phyloP scores from a whole-genome alignment of 2,888 invertebrate genomes.

The Antheraea yamamai region DNA sequence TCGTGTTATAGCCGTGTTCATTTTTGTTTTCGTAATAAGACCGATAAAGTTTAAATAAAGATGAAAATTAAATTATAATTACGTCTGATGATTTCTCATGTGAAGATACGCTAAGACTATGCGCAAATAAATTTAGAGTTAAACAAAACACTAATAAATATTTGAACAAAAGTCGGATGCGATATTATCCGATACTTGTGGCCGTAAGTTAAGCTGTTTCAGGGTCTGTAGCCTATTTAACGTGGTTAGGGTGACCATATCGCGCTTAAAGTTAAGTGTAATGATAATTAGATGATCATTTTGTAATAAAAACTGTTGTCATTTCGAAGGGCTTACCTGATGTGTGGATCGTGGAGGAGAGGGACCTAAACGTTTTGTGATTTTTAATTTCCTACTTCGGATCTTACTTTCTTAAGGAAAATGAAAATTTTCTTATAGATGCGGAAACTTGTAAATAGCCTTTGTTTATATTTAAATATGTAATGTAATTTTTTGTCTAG shows the following conservation, averaged over 20 bases:
- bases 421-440: too few relatives aligned
- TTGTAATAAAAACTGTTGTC: background rate
- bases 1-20: too few relatives aligned
- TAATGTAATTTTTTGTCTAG: too few relatives aligned
- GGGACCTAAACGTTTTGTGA: background rate
- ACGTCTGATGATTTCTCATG: background rate
- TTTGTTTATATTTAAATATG: too few relatives aligned
- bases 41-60: too few relatives aligned
- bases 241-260: constrained; percentile 34
- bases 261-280: background rate
- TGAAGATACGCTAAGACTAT: background rate
- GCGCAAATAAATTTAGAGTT: background rate
- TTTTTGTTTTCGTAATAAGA: too few relatives aligned
- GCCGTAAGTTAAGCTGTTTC: constrained; percentile 35
- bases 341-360: background rate
- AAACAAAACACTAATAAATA: constrained; percentile 21
- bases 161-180: constrained; percentile 48
- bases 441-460: too few relatives aligned
- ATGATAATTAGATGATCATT: background rate
- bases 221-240: constrained; percentile 33
- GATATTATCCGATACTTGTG: constrained; percentile 33
- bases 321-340: background rate
- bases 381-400: too few relatives aligned
- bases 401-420: too few relatives aligned
- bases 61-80: too few relatives aligned